Evolutionary conservation across 2,113 vertebrate species (phyloP), one percentile per base, ranked within the genome.

Genomic region (Odobenus rosmarus): DNA sequence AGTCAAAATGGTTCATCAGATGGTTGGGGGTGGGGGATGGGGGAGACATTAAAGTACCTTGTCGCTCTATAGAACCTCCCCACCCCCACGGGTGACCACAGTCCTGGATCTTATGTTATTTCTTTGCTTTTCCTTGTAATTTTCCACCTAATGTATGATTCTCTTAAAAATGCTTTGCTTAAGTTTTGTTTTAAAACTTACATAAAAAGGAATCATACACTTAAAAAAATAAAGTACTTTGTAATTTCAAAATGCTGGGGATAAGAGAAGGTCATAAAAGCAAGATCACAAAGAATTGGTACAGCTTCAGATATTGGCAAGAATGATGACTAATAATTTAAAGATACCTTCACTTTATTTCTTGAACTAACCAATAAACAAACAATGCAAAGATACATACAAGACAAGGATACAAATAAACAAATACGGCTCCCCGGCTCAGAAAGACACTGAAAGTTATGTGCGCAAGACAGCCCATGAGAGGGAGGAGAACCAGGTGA

Each of bases 181-280:
- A 88, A 87, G 55, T 88, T 95, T 83, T 85, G 36, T 88, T 88
- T 90, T 93, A 67, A 96, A 93, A 69, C 53, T 69, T 69, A 57
- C 19, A 67, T 59, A 33, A 88, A 81, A 89, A 36, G 14, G 18
- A 93, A 84, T 88, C 49, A 89, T 31, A 19, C 10, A 24, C 13
- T 33, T 88, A 31, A 72, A 39, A 80, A 55, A 49, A 33, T 19
- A 79, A 85, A 71, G 1, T 28, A 13, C 53, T 93, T 94, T 51
- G 9, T 57, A 69, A 69, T 64, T 86, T 83, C 46, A 67, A 16
- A 87, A 64, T n/a, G 6, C 16, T 42, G 9, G 8, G 16, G 8
- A 15, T 84, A 92, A 81, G 39, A 93, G 64, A 71, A 53, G 0
- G 42, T 82, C 0, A 2, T 71, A 62, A 76, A 31, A 95, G 24